Base-by-base conservation (phyloP, 2,888 invertebrate genomes). In the Torymus tubicola region DNA sequence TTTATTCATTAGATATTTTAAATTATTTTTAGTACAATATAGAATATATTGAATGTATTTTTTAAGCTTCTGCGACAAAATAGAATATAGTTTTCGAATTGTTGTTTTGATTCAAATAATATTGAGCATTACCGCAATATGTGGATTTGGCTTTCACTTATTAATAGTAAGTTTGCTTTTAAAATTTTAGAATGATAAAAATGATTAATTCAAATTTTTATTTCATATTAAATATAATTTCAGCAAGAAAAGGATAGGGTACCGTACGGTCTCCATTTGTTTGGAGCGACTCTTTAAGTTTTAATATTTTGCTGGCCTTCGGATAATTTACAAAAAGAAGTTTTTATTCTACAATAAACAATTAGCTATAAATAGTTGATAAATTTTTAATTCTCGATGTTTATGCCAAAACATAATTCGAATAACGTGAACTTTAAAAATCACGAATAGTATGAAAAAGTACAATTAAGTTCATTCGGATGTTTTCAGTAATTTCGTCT, bases 261-360 rank as follows among this genome's bases (percentile, higher is more conserved):
- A 14, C 67, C 79, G 53, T 79, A 75, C 31, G 24, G 58, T n/a
- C 16, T 71, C 21, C 75, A 81, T 61, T 31, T 82, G 5, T 14
- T 82, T 14, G 82, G 70, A 11, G 78, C 69, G 1, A 60, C 65
- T n/a, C 0, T 84, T 11, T 82, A 84, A 77, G 72, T 81, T 21
- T 52, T 81, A 5, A 31, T 84, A 53, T 83, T 80, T 16, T 84
- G 83, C 58, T 84, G 82, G 83, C 84, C 83, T 21, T 74, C 83
- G 4, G 81, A 84, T 55, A 77, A 68, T 14, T 78, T 84, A 53
- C 80, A 79, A 50, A 78, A 63, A 5, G 84, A 84, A 80, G 84
- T 84, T 60, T 64, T 50, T 42, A 42, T 42, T 42, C 8, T 42
- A 42, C 8, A 42, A 42, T 31, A 31, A 31, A 31, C 1, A 31